phyloP scores from a whole-genome alignment of 2,888 invertebrate species.

The Cephus spinipes region DNA sequence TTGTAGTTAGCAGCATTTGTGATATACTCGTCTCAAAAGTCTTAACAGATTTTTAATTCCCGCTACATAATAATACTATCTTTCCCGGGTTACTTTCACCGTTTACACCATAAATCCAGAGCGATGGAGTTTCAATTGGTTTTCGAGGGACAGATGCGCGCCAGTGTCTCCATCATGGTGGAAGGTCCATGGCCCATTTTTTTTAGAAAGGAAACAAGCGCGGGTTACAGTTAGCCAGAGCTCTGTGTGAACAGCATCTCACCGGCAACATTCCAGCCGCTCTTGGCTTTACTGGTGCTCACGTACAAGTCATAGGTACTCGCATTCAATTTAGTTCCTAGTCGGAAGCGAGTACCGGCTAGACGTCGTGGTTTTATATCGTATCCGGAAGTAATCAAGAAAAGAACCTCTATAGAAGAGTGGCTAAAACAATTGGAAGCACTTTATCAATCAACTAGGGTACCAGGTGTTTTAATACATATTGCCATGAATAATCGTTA shows the following conservation, averaged over 20 bases:
- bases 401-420: neutral
- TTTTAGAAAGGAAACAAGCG: slow-evolving; percentile 54
- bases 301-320: neutral
- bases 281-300: slow-evolving; percentile 11
- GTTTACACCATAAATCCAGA: slow-evolving; percentile 18
- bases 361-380: neutral
- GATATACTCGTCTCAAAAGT: neutral
- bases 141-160: slow-evolving; percentile 27
- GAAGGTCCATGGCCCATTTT: slow-evolving; percentile 54
- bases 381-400: neutral
- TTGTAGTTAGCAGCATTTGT: neutral
- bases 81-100: slow-evolving; percentile 14
- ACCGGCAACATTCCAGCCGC: slow-evolving; percentile 27
- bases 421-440: neutral
- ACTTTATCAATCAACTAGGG: neutral
- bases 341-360: neutral
- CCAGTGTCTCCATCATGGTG: slow-evolving; percentile 4
- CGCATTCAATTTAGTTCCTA: neutral
- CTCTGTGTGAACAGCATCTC: slow-evolving; percentile 25
- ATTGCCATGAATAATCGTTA: neutral
- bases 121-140: slow-evolving; percentile 17
- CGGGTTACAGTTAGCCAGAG: slow-evolving; percentile 51
- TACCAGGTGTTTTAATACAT: neutral
- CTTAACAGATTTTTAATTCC: neutral
- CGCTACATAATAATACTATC: neutral